Evolutionary conservation across 2,888 invertebrate species (phyloP).

Genomic region (Tenthredo amoena): DNA sequence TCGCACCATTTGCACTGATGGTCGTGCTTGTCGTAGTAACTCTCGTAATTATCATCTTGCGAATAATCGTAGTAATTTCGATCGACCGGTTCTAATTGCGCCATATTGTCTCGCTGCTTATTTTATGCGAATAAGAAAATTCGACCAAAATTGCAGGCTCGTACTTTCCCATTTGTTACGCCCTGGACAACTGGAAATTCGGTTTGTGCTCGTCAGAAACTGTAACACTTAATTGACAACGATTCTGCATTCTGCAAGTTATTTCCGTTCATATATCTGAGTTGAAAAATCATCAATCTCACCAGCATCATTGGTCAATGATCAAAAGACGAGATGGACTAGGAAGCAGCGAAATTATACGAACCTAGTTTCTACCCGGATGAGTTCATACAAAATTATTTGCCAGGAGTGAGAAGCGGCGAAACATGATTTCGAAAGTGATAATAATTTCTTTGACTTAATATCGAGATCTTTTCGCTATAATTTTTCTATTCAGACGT

Average conservation of each 20-base stretch:
- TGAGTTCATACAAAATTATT: background rate
- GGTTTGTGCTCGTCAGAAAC: background rate
- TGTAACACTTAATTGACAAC: constrained; percentile 7
- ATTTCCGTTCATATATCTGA: background rate
- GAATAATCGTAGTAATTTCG: constrained; percentile 31
- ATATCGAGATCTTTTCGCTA: background rate
- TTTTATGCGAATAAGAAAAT: background rate
- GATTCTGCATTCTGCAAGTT: background rate
- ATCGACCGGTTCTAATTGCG: constrained; percentile 19
- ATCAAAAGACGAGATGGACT: background rate
- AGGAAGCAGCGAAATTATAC: background rate
- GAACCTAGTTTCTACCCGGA: background rate
- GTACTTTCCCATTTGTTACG: constrained; percentile 1
- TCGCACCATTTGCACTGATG: constrained; percentile 17
- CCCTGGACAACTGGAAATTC: background rate
- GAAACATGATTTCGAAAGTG: constrained; percentile 9
- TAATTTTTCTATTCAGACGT: constrained; percentile 29
- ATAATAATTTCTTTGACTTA: background rate
- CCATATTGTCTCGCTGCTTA: background rate
- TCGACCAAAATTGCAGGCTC: background rate
- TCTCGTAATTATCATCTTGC: background rate
- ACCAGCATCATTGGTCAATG: background rate
- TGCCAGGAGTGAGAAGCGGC: background rate
- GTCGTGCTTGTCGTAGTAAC: background rate
- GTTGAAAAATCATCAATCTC: background rate